These are phyloP conservation scores for Archips xylosteana DNA, from an alignment of 2,888 invertebrate genomes.

Conservation along the genomic window DNA sequence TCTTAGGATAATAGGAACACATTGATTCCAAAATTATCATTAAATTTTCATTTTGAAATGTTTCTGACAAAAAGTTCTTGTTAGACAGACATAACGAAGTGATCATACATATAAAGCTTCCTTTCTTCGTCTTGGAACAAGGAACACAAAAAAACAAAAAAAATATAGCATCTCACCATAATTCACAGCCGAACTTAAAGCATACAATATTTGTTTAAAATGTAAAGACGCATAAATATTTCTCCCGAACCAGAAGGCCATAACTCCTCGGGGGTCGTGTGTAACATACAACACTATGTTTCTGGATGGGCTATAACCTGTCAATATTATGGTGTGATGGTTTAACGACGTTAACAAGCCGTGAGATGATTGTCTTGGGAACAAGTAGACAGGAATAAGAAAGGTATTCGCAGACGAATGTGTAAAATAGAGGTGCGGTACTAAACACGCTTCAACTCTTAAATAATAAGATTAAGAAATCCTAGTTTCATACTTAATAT, in stretches of 20 bases:
- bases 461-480: background rate
- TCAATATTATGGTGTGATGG: constrained; percentile 55
- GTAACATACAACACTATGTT: constrained; percentile 7
- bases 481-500: no score
- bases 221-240: constrained; percentile 56
- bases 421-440: background rate
- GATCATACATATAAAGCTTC: no score
- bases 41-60: constrained; percentile 4
- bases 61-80: no score
- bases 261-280: background rate
- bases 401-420: constrained; percentile 1
- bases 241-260: constrained; percentile 25
- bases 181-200: constrained; percentile 38
- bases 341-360: constrained; percentile 56
- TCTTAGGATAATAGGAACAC: no score
- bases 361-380: constrained; percentile 38
- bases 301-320: constrained; percentile 47
- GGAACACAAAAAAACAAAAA: constrained; percentile 45
- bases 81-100: no score
- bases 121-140: no score
- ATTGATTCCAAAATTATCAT: no score
- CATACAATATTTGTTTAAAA: constrained; percentile 64
- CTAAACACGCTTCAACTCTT: background rate
- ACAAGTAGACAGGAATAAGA: constrained; percentile 52
- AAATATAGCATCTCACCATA: constrained; percentile 35